phyloP scores from a whole-genome alignment of 2,888 invertebrate species.

The Gnatocerus cornutus region DNA sequence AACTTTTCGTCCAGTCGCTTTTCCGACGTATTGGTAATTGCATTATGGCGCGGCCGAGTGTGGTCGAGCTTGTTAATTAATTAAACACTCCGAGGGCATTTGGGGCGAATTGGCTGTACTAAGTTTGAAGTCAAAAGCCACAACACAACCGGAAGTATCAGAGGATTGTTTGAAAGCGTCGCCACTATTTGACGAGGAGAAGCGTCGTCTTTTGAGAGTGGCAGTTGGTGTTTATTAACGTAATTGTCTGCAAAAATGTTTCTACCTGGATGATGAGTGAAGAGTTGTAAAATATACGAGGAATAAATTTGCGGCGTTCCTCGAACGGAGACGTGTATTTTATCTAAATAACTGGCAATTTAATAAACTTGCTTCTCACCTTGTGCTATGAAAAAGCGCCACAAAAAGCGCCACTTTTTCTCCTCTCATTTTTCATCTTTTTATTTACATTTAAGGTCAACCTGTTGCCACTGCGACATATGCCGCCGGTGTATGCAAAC shows the following conservation, averaged over 20 bases:
- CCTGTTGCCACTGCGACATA: conserved; percentile 55
- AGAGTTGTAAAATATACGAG: conserved; percentile 17
- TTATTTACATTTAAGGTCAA: conserved; percentile 55
- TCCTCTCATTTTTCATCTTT: conserved; percentile 55
- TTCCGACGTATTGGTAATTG: conserved; percentile 46
- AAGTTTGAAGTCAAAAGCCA: conserved; percentile 43
- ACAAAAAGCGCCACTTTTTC: conserved; percentile 42
- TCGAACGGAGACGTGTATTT: conserved; percentile 32
- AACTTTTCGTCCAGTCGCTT: conserved; percentile 33
- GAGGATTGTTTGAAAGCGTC: conserved; percentile 23
- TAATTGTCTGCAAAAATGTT: conserved; percentile 18
- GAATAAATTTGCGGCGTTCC: conserved; percentile 24
- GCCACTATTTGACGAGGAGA: conserved; percentile 1
- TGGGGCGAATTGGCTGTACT: conserved; percentile 35
- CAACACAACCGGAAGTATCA: conserved; percentile 43
- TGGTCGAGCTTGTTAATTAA: conserved; percentile 47
- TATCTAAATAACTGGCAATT: conserved; percentile 46
- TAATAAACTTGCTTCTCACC: conserved; percentile 42
- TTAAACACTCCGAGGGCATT: conserved; percentile 44
- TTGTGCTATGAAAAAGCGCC: conserved; percentile 36
- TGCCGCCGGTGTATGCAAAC: conserved; percentile 34
- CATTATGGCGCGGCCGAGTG: conserved; percentile 45
- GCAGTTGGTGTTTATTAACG: conserved; percentile 12
- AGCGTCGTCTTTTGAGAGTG: not conserved
- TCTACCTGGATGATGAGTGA: conserved; percentile 7